These are phyloP conservation scores for Marronus borbonicus DNA, from an alignment of 2,888 invertebrate genomes.

Conservation along the genomic window DNA sequence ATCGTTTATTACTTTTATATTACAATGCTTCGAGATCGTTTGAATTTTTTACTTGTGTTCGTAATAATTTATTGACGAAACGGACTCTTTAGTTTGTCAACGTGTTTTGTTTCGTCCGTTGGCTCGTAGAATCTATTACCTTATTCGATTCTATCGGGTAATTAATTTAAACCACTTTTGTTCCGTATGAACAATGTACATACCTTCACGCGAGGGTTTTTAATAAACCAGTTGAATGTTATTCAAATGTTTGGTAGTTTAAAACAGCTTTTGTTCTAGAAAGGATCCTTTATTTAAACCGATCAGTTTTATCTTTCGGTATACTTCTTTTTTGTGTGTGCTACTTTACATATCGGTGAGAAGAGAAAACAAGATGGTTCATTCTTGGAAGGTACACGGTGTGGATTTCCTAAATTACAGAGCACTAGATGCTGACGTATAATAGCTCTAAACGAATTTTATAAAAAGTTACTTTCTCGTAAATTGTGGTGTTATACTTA, in stretches of 20 bases:
- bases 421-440: no score
- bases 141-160: constrained; percentile 43
- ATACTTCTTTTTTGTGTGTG: constrained; percentile 3
- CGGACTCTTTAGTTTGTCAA: constrained; percentile 41
- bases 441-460: no score
- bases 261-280: constrained; percentile 37
- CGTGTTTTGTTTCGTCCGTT: constrained; percentile 33
- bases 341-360: constrained; percentile 26
- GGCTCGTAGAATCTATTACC: constrained; percentile 44
- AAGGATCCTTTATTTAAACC: background rate
- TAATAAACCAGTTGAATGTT: constrained; percentile 24
- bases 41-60: constrained; percentile 47
- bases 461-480: no score
- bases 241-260: constrained; percentile 38
- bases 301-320: constrained; percentile 26
- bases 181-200: constrained; percentile 30
- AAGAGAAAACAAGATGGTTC: background rate
- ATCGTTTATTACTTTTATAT: constrained; percentile 55
- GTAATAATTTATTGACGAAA: constrained; percentile 46
- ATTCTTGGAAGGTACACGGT: background rate
- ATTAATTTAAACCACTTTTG: constrained; percentile 40
- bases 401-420: no score
- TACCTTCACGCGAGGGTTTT: constrained; percentile 29
- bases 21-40: constrained; percentile 48
- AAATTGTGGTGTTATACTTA: no score